A percentile compares a stretch with the other conserved stretches of the same genome.
Evolutionary conservation across 2,797 vertebrate genomes (phyloP).

Genomic region (Lacerta viridis): DNA sequence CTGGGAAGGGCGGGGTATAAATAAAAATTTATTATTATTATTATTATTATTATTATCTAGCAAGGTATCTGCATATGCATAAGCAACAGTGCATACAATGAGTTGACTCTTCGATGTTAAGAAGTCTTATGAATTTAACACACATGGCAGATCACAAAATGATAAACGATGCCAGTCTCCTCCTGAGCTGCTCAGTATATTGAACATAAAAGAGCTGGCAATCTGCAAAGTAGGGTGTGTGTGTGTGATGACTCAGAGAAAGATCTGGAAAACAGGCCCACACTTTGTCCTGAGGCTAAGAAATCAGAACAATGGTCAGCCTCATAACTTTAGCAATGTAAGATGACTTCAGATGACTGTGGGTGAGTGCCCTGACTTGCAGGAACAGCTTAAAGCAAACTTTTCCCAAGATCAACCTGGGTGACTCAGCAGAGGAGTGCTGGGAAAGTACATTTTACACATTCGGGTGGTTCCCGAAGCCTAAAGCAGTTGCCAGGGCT

Average conservation of each 20-base stretch:
- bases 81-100: neutral
- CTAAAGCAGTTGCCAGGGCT: neutral
- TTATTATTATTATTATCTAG: too few species aligned
- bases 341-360: accelerated
- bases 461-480: slow-evolving; percentile 8
- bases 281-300: accelerated
- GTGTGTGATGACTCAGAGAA: neutral
- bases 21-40: too few species aligned
- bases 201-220: neutral
- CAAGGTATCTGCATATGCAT: neutral
- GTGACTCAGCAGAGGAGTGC: slow-evolving; percentile 69
- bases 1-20: too few species aligned
- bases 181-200: neutral
- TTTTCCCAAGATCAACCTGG: slow-evolving; percentile 59
- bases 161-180: too few species aligned
- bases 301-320: neutral
- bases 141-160: neutral
- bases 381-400: accelerated
- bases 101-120: neutral
- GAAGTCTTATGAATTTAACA: neutral
- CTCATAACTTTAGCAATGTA: accelerated
- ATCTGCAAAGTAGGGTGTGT: too few species aligned
- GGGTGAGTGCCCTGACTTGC: accelerated
- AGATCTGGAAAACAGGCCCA: neutral
- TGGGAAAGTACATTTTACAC: slow-evolving; percentile 27